Evolutionary conservation across 1,140 invertebrate species (phyloP), one percentile per base, ranked within the genome.

Genomic region (Neodiprion pinetum): DNA sequence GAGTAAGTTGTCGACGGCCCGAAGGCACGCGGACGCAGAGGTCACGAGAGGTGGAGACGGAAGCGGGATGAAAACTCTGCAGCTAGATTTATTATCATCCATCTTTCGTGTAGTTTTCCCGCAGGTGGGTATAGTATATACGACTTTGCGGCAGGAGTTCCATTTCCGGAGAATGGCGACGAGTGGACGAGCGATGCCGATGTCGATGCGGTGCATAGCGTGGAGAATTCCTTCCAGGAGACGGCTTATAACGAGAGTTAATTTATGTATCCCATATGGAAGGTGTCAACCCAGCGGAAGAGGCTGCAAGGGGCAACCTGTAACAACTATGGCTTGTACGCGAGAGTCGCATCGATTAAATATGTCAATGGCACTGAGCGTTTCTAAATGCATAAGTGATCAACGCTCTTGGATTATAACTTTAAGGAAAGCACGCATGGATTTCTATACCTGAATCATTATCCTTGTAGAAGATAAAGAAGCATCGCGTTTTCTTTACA

Each of bases 1-100:
- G 11, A 61, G 53, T 61, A 61, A 61, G 53, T 61, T 61, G 53
- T 61, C 53, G 53, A 61, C n/a, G n/a, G 53, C 53, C 53, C 53
- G 53, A 61, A 17, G 53, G 53, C 53, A 17, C 11, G n/a, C 53
- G 53, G 53, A 61, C 53, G 7, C 53, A 61, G 53, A 61, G 53
- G 53, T 61, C 53, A 61, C 28, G 28, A 61, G 11, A 61, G 53
- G 28, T 40, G 28, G 53, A 61, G 53, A 61, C 3, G 53, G 9
- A 61, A 17, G 11, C 53, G 53, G 53, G 28, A 17, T 12, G 53
- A 61, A 61, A 61, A 61, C 53, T 61, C 53, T 61, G 53, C 11
- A 14, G 28, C 28, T 40, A 61, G 53, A 61, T 61, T 61, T 61
- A 61, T 61, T 61, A 61, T 61, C 53, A 61, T 61, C 8, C 53